Evolutionary conservation across 2,797 vertebrate genomes (phyloP), one percentile per base, ranked within the genome.

Genomic region (Pantherophis alleghaniensis): DNA sequence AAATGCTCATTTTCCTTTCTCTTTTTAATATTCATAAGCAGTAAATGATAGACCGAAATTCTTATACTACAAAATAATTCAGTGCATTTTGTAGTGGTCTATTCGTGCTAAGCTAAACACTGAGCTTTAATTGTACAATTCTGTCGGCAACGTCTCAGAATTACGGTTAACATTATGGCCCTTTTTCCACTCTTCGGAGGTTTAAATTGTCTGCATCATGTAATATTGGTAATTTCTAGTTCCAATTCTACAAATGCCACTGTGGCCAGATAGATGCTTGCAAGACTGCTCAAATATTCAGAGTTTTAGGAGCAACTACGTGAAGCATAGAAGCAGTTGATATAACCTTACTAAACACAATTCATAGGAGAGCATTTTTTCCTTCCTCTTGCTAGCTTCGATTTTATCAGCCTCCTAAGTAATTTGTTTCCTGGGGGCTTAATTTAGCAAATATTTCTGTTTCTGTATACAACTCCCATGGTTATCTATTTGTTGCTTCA

Each of bases 291-390:
- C 95, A 94, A 96, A 91, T 94, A 95, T 97, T 96, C 96, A 96
- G 94, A 95, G 92, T 94, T 96, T 97, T 97, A 96, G 96, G 94
- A 96, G 95, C 94, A 95, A 97, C 51, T 96, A 91, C 55, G 89
- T 94, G 96, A 96, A 96, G 95, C 97, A 97, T 91, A 96, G 94
- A 97, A 95, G 94, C 66, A 88, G 97, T 97, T 97, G 96, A 96
- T 97, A 97, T 92, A 95, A 97, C 94, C 88, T 92, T 95, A 96
- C 94, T 96, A 96, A 96, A 95, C 94, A 95, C 95, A 96, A 95
- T 89, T 37, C 87, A 47, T 95, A 94, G 95, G 94, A 95, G 94
- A 95, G 92, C 95, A 95, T 95, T 95, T 94, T 94, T 28, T 95
- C 57, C n/a, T 14, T 7, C 28, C 37, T 32, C 11, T 88, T 90